A percentile compares a stretch with the other conserved stretches of the same genome.
These are phyloP conservation scores for Amaurobius ferox DNA, from an alignment of 2,888 invertebrate genomes.

Conservation along the genomic window DNA sequence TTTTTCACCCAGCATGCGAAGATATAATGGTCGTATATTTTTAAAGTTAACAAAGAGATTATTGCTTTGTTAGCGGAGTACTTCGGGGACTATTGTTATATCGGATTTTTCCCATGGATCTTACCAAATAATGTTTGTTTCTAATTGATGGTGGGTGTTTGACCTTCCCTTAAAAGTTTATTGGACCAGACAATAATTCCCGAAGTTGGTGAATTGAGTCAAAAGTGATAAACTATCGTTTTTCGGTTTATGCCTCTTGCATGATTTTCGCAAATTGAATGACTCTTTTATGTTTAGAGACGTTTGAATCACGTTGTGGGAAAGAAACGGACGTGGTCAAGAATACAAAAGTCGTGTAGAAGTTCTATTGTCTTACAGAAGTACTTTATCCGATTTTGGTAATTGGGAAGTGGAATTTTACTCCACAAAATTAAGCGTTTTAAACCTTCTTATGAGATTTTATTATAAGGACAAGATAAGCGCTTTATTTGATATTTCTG, in stretches of 20 bases:
- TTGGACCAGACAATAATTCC: conserved; percentile 30
- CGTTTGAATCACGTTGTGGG: conserved; percentile 37
- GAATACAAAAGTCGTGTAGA: conserved; percentile 18
- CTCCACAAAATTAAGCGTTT: background rate
- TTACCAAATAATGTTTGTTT: conserved; percentile 52
- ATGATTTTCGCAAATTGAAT: conserved; percentile 51
- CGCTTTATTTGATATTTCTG: no score
- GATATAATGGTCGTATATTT: conserved; percentile 58
- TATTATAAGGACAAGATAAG: background rate
- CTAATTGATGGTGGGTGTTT: conserved; percentile 67
- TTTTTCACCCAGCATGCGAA: background rate
- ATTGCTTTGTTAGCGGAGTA: conserved; percentile 56
- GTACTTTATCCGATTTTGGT: conserved; percentile 2
- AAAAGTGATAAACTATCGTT: conserved; percentile 50
- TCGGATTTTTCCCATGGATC: conserved; percentile 51
- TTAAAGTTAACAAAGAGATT: conserved; percentile 68
- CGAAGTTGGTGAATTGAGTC: conserved; percentile 34
- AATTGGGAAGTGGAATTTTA: background rate
- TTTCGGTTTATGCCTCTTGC: conserved; percentile 48
- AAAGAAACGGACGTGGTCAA: conserved; percentile 23
- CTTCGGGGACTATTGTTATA: conserved; percentile 46
- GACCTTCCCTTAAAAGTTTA: conserved; percentile 59
- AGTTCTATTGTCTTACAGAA: conserved; percentile 40
- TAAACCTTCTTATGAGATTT: background rate
- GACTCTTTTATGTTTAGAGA: conserved; percentile 33